Evolutionary conservation across 2,888 invertebrate species (phyloP).

Genomic region (Pseudoips prasinana): DNA sequence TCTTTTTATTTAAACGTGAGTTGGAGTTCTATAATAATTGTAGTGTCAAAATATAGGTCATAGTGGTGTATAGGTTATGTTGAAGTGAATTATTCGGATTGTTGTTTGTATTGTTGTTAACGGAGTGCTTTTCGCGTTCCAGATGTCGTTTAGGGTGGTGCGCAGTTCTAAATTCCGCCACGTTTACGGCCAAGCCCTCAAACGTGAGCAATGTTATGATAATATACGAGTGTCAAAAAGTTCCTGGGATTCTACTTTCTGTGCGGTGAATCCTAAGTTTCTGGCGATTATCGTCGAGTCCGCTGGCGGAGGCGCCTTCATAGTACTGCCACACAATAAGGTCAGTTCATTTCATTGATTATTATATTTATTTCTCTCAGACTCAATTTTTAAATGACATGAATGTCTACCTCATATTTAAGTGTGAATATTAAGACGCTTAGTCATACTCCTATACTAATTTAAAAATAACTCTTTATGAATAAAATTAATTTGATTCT

Average conservation of each 20-base stretch:
- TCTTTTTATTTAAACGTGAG: conserved; percentile 69
- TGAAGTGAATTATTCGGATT: conserved; percentile 61
- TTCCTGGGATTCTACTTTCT: conserved; percentile 99
- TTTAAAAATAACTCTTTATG: conserved; percentile 30
- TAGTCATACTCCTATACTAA: conserved; percentile 26
- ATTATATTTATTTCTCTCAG: conserved; percentile 24
- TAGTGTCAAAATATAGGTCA: conserved; percentile 80
- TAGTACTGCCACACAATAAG: conserved; percentile 96
- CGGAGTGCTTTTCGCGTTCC: conserved; percentile 64
- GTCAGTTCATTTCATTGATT: conserved; percentile 71
- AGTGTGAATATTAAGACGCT: conserved; percentile 23
- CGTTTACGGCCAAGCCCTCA: conserved; percentile 94
- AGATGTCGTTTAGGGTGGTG: conserved; percentile 98
- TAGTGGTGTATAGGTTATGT: conserved; percentile 74
- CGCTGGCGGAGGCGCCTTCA: conserved; percentile 97
- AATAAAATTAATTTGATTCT: too few relatives aligned
- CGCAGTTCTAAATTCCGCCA: conserved; percentile 99
- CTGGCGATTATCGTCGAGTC: conserved; percentile 98
- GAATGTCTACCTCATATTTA: conserved; percentile 9
- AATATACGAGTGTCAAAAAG: conserved; percentile 98
- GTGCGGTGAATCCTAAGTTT: conserved; percentile 99
- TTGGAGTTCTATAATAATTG: conserved; percentile 49
- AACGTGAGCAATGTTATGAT: conserved; percentile 98
- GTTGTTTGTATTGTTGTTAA: conserved; percentile 64
- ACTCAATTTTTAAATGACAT: conserved; percentile 10